phyloP scores from a whole-genome alignment of 2,113 vertebrate species.

The Pyxicephalus adspersus region DNA sequence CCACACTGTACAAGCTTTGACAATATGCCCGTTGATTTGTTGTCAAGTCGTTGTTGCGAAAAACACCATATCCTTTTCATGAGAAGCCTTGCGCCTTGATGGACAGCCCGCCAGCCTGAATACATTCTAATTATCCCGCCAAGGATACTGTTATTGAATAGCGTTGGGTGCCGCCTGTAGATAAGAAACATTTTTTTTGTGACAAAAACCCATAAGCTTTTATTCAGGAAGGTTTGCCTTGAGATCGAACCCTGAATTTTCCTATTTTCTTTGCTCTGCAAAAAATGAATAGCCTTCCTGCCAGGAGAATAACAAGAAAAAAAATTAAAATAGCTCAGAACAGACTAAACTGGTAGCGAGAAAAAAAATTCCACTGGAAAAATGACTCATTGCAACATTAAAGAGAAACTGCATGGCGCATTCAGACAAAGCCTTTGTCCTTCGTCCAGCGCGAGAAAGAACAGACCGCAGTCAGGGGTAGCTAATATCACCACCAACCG shows the following conservation, averaged over 20 bases:
- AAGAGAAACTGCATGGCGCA: neutral
- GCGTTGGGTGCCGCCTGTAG: neutral
- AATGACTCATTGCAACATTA: constrained; percentile 12
- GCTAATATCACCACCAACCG: neutral
- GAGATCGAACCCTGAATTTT: neutral
- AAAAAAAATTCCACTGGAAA: neutral
- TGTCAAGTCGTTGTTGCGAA: constrained; percentile 19
- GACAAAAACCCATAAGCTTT: neutral
- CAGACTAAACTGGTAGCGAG: neutral
- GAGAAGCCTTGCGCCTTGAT: neutral
- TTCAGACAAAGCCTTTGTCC: neutral
- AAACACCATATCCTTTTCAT: neutral
- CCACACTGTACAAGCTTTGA: neutral
- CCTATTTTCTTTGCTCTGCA: constrained; percentile 6
- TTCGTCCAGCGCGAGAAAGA: constrained; percentile 1
- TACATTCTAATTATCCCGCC: constrained; percentile 31
- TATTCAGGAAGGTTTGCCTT: neutral
- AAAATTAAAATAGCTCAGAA: constrained; percentile 27
- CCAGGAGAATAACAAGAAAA: constrained; percentile 32
- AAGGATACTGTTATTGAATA: constrained; percentile 8
- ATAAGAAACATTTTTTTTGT: constrained; percentile 22
- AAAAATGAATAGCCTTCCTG: constrained; percentile 22
- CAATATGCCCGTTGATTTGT: constrained; percentile 3
- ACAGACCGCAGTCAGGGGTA: neutral
- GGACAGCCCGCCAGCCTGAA: constrained; percentile 25